Percentiles rank a stretch among this genome's conserved stretches.
phyloP scores from a whole-genome alignment of 2,113 vertebrate species.

The Dromiciops gliroides region DNA sequence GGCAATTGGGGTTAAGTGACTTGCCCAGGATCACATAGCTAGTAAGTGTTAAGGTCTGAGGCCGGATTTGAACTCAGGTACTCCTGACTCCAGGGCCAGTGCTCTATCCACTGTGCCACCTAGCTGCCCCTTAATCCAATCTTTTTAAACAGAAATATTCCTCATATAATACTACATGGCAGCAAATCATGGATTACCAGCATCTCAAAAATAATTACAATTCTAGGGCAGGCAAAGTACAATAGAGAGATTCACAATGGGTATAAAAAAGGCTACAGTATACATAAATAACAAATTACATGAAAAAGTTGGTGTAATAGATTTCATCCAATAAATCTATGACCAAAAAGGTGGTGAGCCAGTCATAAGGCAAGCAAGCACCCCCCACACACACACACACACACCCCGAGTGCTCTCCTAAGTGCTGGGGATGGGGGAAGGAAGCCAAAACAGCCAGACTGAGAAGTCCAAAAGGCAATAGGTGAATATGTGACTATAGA shows the following conservation, averaged over 20 bases:
- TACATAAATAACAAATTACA: neutral
- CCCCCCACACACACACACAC: too few species aligned
- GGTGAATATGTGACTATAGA: neutral
- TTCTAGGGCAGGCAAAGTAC: neutral
- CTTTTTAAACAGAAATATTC: too few species aligned
- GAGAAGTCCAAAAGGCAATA: neutral
- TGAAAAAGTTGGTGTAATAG: neutral
- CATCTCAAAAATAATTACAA: neutral
- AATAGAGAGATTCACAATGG: neutral
- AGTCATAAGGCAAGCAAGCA: too few species aligned
- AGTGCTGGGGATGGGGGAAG: neutral
- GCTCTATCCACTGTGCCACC: too few species aligned
- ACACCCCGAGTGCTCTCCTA: neutral
- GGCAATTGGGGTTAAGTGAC: too few species aligned
- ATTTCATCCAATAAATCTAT: neutral
- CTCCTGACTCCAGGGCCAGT: too few species aligned
- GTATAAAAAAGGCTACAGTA: neutral
- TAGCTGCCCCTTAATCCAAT: too few species aligned
- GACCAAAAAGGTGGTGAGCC: neutral
- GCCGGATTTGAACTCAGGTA: too few species aligned
- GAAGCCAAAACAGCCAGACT: neutral
- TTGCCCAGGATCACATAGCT: too few species aligned
- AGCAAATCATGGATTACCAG: too few species aligned
- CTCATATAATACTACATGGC: too few species aligned
- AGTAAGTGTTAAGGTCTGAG: too few species aligned